phyloP scores from a whole-genome alignment of 2,797 vertebrate species.

The Tapirus indicus region DNA sequence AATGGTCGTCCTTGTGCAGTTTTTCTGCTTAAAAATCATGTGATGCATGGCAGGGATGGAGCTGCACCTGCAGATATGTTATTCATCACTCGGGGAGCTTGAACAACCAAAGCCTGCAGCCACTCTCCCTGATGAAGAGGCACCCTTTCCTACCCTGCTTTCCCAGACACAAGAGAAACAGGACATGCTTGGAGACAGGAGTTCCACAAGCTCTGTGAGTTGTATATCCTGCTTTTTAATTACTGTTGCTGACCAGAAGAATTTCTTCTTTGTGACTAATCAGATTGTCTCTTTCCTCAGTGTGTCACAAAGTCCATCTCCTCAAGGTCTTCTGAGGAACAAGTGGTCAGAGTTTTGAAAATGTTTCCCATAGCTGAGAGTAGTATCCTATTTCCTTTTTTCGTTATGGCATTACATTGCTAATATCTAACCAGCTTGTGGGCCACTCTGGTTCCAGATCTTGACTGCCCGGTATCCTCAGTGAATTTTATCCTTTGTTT shows the following conservation, averaged over 20 bases:
- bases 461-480: not conserved
- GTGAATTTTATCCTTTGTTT: not conserved
- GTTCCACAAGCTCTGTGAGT: not conserved
- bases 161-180: not conserved
- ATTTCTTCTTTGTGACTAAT: not conserved
- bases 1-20: not conserved
- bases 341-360: not conserved
- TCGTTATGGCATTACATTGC: not conserved
- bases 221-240: conserved; percentile 1
- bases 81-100: not conserved
- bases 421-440: not conserved
- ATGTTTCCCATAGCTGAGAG: not conserved
- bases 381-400: not conserved
- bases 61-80: not conserved
- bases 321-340: not conserved
- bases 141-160: not conserved
- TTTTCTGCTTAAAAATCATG: conserved; percentile 3
- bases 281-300: not conserved
- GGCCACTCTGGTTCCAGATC: not conserved
- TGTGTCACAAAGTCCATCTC: conserved; percentile 3
- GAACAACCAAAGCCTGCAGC: not conserved
- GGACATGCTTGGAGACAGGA: not conserved
- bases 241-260: not conserved
- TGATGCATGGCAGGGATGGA: not conserved
- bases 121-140: not conserved